phyloP scores from a whole-genome alignment of 2,888 invertebrate genomes.

The Scaptodrosophila latifasciaeformis region DNA sequence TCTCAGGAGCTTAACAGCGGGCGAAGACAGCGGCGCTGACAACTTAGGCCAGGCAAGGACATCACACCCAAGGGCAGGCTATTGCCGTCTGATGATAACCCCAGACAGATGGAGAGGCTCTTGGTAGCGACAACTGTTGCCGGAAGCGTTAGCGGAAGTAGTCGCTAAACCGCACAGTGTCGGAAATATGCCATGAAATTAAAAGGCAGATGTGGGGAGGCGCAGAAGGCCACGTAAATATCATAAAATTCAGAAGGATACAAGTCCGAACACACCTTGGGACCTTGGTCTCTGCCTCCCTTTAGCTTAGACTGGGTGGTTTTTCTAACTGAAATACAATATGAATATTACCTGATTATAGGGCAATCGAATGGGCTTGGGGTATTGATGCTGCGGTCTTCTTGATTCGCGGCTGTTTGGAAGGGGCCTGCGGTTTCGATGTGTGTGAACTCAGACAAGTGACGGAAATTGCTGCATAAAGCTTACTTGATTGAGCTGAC shows the following conservation, averaged over 20 bases:
- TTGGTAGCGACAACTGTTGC: conserved; percentile 61
- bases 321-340: too few relatives aligned
- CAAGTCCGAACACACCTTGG: background rate
- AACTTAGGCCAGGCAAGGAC: background rate
- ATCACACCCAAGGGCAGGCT: too few relatives aligned
- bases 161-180: conserved; percentile 64
- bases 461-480: conserved; percentile 71
- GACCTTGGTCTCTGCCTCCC: too few relatives aligned
- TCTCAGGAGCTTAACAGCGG: conserved; percentile 33
- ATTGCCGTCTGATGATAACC: conserved; percentile 20
- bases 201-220: conserved; percentile 33
- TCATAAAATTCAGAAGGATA: background rate
- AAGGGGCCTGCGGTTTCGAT: conserved; percentile 7
- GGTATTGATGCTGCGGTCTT: too few relatives aligned
- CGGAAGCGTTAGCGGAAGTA: conserved; percentile 63
- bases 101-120: background rate
- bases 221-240: background rate
- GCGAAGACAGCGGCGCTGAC: background rate
- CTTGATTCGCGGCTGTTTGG: conserved; percentile 24
- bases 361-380: too few relatives aligned
- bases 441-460: conserved; percentile 64
- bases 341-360: conserved; percentile 69
- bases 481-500: conserved; percentile 73
- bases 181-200: conserved; percentile 62
- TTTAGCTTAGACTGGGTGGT: too few relatives aligned